Conservation (phyloP, 2,797 vertebrate genomes). For the Thaleichthys pacificus region DNA sequence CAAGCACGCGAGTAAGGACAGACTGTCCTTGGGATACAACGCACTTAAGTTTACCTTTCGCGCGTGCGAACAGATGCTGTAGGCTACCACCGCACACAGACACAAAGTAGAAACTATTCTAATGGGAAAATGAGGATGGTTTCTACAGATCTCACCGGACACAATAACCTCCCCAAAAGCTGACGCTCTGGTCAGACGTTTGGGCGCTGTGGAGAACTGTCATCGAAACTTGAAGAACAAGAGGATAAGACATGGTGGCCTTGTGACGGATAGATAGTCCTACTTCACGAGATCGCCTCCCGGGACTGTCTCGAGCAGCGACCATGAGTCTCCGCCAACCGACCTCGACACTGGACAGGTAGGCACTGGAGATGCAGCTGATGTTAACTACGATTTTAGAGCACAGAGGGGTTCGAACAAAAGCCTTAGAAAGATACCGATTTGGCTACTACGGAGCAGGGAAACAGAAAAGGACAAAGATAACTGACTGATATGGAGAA, state of each 20-base stretch:
- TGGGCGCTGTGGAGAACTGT: conserved; percentile 35
- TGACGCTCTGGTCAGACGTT: conserved; percentile 27
- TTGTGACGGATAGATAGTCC: conserved; percentile 50
- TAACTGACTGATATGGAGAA: no score
- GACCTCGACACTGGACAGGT: conserved; percentile 80
- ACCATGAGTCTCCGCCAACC: conserved; percentile 78
- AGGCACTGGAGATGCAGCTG: conserved; percentile 16
- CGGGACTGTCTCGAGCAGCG: conserved; percentile 52
- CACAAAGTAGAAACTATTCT: conserved; percentile 27
- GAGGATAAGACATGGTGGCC: conserved; percentile 37
- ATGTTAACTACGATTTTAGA: background rate
- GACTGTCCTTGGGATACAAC: background rate
- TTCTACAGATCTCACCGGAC: conserved; percentile 27
- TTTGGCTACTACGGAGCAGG: no score
- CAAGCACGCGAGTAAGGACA: background rate
- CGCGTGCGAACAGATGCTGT: background rate
- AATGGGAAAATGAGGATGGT: conserved; percentile 53
- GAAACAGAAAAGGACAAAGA: no score
- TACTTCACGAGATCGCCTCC: conserved; percentile 28
- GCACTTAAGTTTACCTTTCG: background rate
- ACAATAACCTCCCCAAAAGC: conserved; percentile 40
- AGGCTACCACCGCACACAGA: no score
- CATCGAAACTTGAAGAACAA: conserved; percentile 32
- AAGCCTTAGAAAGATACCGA: background rate
- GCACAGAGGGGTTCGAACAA: background rate